phyloP scores from a whole-genome alignment of 2,888 invertebrate species.

The Drosophila mimica region DNA sequence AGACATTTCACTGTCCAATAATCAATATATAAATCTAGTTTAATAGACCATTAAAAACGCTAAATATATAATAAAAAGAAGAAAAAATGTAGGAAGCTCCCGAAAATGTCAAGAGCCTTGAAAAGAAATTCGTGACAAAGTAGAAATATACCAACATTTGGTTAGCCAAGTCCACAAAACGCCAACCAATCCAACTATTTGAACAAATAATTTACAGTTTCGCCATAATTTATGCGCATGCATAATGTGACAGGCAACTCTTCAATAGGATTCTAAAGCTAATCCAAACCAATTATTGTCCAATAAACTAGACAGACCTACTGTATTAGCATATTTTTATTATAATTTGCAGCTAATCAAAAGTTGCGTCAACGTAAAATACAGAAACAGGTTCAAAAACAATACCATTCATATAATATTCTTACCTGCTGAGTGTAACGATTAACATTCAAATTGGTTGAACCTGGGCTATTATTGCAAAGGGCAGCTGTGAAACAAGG shows the following conservation, averaged over 20 bases:
- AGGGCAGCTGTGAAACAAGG: not conserved
- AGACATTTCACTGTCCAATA: constrained; percentile 2
- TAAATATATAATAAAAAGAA: constrained; percentile 20
- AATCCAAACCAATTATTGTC: constrained; percentile 54
- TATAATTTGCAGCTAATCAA: constrained; percentile 46
- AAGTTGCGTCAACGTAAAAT: constrained; percentile 49
- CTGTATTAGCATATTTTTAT: constrained; percentile 50
- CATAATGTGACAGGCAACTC: constrained; percentile 44
- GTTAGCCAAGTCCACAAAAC: constrained; percentile 30
- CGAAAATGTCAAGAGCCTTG: constrained; percentile 23
- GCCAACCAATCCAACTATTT: constrained; percentile 56
- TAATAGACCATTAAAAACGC: constrained; percentile 27
- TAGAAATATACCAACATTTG: constrained; percentile 13
- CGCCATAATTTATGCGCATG: constrained; percentile 69
- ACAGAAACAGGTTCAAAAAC: constrained; percentile 37
- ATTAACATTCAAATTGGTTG: not conserved
- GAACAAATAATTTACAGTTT: constrained; percentile 64
- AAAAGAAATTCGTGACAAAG: constrained; percentile 28
- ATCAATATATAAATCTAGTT: constrained; percentile 1
- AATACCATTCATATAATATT: constrained; percentile 4
- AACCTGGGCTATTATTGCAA: not conserved
- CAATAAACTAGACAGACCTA: constrained; percentile 41
- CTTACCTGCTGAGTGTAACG: not conserved
- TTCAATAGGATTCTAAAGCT: constrained; percentile 36
- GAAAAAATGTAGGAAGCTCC: constrained; percentile 14